phyloP scores from a whole-genome alignment of 2,113 vertebrate species.

The Sapajus apella region DNA sequence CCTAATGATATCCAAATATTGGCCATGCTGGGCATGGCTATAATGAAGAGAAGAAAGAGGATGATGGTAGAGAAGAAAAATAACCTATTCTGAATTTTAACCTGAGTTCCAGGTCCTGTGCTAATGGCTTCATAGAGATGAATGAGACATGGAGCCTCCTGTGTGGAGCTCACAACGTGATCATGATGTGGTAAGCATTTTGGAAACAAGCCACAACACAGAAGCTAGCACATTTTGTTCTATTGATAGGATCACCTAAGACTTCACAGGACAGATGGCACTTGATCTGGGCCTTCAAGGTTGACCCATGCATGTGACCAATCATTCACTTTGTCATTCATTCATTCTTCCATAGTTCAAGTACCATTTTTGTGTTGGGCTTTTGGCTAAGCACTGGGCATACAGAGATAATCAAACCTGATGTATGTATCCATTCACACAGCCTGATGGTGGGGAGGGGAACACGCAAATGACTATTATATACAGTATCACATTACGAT shows the following conservation, averaged over 20 bases:
- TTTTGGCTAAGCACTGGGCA: not conserved
- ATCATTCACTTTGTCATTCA: not conserved
- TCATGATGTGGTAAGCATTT: too few species aligned
- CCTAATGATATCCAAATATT: not conserved
- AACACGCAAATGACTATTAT: not conserved
- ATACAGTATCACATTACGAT: not conserved
- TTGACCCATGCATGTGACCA: not conserved
- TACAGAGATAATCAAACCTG: not conserved
- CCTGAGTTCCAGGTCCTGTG: too few species aligned
- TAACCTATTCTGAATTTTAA: not conserved
- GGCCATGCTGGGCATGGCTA: not conserved
- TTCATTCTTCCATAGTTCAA: not conserved
- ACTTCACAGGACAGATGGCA: not conserved
- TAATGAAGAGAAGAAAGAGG: not conserved
- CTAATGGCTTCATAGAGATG: not conserved
- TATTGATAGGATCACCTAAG: not conserved
- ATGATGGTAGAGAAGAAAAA: not conserved
- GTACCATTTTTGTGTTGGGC: not conserved
- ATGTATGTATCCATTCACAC: not conserved
- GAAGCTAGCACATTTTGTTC: not conserved
- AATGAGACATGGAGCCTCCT: not conserved
- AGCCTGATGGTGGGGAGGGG: rapidly evolving
- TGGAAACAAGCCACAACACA: not conserved
- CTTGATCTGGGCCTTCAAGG: not conserved
- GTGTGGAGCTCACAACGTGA: not conserved